phyloP scores from a whole-genome alignment of 2,797 vertebrate species.

The Phyllotis vaccarum region DNA sequence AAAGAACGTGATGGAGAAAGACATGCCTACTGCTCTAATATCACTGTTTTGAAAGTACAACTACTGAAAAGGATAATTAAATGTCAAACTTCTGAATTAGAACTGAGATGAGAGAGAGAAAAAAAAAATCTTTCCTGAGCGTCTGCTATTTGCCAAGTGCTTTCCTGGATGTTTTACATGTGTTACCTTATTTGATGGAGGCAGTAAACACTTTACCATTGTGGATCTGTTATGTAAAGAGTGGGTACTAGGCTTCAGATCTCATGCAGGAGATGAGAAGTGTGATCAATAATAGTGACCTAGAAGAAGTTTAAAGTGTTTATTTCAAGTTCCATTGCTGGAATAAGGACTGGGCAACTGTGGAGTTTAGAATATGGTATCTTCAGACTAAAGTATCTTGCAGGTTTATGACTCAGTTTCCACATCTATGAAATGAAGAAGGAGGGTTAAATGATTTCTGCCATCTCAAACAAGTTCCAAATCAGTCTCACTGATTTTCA shows the following conservation, averaged over 20 bases:
- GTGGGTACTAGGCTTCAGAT: neutral
- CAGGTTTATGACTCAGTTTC: neutral
- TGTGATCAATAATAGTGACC: conserved; percentile 23
- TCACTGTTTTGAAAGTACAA: conserved; percentile 49
- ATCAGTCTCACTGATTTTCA: neutral
- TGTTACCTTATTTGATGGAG: neutral
- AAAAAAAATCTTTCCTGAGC: conserved; percentile 67
- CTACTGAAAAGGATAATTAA: conserved; percentile 71
- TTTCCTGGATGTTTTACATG: neutral
- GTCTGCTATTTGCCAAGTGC: conserved; percentile 54
- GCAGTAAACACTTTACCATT: conserved; percentile 27
- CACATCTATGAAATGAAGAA: neutral
- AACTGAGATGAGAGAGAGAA: conserved; percentile 48
- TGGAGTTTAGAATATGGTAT: neutral
- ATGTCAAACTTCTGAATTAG: conserved; percentile 60
- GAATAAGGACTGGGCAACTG: neutral
- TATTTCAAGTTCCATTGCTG: neutral
- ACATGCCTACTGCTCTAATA: conserved; percentile 12
- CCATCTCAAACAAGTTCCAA: neutral
- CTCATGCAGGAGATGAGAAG: neutral
- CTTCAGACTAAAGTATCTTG: neutral
- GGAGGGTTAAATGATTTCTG: neutral
- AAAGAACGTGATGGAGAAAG: neutral
- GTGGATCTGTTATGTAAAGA: neutral
- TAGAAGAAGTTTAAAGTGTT: conserved; percentile 22